Evolutionary conservation across 23 tunicate genomes (phyloP), one percentile per base, ranked within the genome.

Genomic region (Clavelina lepadiformis): DNA sequence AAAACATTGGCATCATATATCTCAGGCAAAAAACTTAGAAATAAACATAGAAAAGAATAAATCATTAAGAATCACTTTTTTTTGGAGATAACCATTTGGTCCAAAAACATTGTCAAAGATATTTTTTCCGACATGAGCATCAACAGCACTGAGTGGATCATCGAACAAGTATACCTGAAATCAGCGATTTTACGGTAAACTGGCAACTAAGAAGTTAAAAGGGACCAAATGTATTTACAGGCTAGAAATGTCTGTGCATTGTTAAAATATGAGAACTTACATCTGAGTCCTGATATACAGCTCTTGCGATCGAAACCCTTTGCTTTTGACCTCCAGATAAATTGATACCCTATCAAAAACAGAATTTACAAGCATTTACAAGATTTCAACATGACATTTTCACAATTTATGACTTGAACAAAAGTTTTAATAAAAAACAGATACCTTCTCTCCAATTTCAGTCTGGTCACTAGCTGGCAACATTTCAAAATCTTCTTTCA

Each of bases 321-420:
- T 82, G 91, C 35, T 82, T 82, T 37, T 82, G 91, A 31, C 91
- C 91, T 18, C 91, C 91, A 0, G 83, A 76, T 44, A 82, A 57
- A 57, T 82, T 82, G 38, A 82, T 82, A 23, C 91, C 91, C 91
- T 82, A 34, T 24, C 22, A 72, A 0, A 3, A 3, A n/a, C n/a
- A n/a, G n/a, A n/a, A n/a, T n/a, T n/a, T n/a, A n/a, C n/a, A n/a
- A n/a, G n/a, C n/a, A n/a, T n/a, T n/a, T n/a, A n/a, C n/a, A n/a
- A n/a, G n/a, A n/a, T n/a, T n/a, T n/a, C n/a, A n/a, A n/a, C n/a
- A n/a, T n/a, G n/a, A n/a, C n/a, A n/a, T n/a, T n/a, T n/a, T n/a
- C n/a, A n/a, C n/a, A n/a, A n/a, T n/a, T n/a, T n/a, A 23, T 0
- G 0, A 56, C 22, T 20, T 18, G 23, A n/a, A 56, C 29, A 56